These are phyloP conservation scores for Miltochrista miniata DNA, from an alignment of 2,888 invertebrate species.

Conservation along the genomic window DNA sequence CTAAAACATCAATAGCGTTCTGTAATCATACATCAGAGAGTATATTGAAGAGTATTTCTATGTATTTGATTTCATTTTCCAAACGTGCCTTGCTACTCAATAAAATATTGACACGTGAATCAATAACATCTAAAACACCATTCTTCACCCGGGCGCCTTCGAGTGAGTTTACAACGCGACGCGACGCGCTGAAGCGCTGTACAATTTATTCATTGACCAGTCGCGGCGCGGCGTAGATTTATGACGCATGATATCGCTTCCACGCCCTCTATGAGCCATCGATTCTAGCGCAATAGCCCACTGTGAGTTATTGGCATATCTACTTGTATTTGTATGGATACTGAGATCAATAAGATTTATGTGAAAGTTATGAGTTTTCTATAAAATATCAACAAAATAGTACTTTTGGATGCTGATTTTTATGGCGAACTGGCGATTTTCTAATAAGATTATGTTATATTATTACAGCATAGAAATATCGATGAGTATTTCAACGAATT, in stretches of 20 bases:
- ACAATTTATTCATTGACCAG: constrained; percentile 44
- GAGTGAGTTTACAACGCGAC: constrained; percentile 18
- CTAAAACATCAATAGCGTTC: too few relatives aligned
- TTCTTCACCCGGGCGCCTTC: constrained; percentile 31
- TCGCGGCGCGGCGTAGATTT: constrained; percentile 30
- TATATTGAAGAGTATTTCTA: too few relatives aligned
- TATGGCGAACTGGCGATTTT: too few relatives aligned
- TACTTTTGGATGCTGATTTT: too few relatives aligned
- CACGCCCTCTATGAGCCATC: constrained; percentile 38
- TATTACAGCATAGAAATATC: too few relatives aligned
- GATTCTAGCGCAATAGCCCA: constrained; percentile 30
- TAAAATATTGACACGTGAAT: constrained; percentile 33
- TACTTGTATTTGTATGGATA: neutral
- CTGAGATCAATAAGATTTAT: neutral
- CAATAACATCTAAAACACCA: constrained; percentile 31
- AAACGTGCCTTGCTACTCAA: constrained; percentile 9
- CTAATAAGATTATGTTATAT: too few relatives aligned
- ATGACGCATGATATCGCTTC: constrained; percentile 35
- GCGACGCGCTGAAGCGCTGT: constrained; percentile 16
- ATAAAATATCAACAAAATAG: too few relatives aligned
- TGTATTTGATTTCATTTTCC: neutral
- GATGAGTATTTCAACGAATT: too few relatives aligned
- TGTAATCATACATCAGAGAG: too few relatives aligned
- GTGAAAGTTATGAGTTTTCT: too few relatives aligned
- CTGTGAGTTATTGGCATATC: neutral